A percentile compares a stretch with the other conserved stretches of the same genome.
phyloP scores from a whole-genome alignment of 2,113 vertebrate species.

The Mastomys coucha region DNA sequence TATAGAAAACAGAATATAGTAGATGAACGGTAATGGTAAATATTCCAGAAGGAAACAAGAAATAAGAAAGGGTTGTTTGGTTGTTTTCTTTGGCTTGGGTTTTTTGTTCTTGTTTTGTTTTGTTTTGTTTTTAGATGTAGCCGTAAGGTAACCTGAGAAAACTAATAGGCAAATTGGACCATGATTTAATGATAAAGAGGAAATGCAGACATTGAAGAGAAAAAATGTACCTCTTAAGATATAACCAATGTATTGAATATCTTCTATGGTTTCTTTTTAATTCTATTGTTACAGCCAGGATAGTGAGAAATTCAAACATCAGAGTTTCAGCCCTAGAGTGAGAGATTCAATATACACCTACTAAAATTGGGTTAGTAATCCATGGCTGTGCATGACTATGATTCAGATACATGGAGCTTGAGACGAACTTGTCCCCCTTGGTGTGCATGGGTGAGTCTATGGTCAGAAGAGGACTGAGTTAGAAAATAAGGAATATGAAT shows the following conservation, averaged over 20 bases:
- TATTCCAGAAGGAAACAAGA: not conserved
- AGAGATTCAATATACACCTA: not conserved
- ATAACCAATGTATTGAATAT: not conserved
- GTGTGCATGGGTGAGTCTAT: not conserved
- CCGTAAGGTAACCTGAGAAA: not conserved
- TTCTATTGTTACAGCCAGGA: not conserved
- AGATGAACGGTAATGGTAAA: not conserved
- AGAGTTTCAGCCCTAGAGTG: not conserved
- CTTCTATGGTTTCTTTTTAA: not conserved
- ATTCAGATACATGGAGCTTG: not conserved
- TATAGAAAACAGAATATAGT: not conserved
- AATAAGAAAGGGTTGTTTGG: not conserved
- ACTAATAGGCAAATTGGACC: not conserved
- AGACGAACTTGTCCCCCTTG: not conserved
- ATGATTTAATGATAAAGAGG: not conserved
- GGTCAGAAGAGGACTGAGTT: not conserved
- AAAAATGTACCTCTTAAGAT: not conserved
- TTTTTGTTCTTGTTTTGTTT: too few species aligned
- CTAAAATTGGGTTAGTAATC: not conserved
- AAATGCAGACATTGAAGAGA: not conserved
- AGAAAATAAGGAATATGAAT: not conserved
- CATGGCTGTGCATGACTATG: not conserved
- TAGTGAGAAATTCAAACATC: not conserved
- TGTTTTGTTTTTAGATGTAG: not conserved
- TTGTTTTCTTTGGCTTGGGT: too few species aligned